Base-by-base conservation (phyloP, 1,140 invertebrate genomes). In the Maconellicoccus hirsutus region DNA sequence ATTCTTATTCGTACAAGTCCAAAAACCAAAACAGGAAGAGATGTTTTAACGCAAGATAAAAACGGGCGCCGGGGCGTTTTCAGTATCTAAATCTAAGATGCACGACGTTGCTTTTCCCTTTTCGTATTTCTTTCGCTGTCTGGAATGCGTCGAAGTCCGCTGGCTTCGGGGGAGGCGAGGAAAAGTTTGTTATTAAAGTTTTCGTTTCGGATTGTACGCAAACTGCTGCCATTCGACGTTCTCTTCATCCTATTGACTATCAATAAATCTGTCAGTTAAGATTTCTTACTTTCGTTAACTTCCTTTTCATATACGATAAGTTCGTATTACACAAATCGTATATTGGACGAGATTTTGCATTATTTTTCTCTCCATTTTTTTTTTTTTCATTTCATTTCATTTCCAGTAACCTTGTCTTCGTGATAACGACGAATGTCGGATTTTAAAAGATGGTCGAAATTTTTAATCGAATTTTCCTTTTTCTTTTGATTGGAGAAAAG, bases 241-340 rank as follows among this genome's bases (percentile, higher is more conserved):
- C 42, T 14, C 42, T 8, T 12, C 3, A 66, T 66, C 61, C 61
- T 26, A 66, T 66, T 66, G 61, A 66, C 61, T 66, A 66, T 66
- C 61, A 66, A 66, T 66, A 66, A 66, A 66, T 66, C 61, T 66
- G 61, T 66, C 61, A 66, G 61, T 66, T 66, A 66, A 66, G 61
- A 66, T 66, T 66, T 66, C 61, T 66, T 66, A 66, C 61, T 66
- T 66, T 66, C 61, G 61, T 66, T 66, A 66, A 66, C 61, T 66
- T 66, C 21, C 61, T 66, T 66, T 19, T 33, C 29, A 6, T 33
- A 3, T 33, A 33, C 29, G 29, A 3, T 33, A 3, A 33, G 29
- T 33, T 33, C 29, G 29, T 33, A 12, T 33, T 33, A 33, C 4
- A 33, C 12, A 33, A 33, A 33, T 33, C 29, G 29, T 12, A 33